These are phyloP conservation scores for Bombus waltoni DNA, from an alignment of 1,140 invertebrate species.

Conservation along the genomic window DNA sequence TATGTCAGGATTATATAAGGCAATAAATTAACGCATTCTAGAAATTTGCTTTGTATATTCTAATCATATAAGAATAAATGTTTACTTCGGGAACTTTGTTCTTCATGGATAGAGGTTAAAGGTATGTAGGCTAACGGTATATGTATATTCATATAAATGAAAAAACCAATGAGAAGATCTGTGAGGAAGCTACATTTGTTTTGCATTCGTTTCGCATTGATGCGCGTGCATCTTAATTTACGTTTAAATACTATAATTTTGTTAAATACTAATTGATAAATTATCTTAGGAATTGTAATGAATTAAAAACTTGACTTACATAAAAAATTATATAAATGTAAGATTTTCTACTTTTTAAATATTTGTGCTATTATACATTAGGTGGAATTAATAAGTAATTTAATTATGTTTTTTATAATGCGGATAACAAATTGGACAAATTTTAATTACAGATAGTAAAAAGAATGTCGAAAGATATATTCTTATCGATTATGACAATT, in stretches of 20 bases:
- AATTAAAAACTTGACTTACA: neutral
- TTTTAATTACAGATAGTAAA: too few relatives aligned
- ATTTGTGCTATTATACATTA: too few relatives aligned
- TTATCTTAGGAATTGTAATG: too few relatives aligned
- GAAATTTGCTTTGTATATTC: neutral
- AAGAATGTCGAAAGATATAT: too few relatives aligned
- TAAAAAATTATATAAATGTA: too few relatives aligned
- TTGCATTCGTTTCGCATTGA: constrained; percentile 9
- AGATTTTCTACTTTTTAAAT: too few relatives aligned
- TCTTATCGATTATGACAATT: too few relatives aligned
- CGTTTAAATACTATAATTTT: neutral
- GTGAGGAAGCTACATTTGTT: constrained; percentile 27
- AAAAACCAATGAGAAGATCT: constrained; percentile 32
- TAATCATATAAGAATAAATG: constrained; percentile 9
- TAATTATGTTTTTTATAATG: too few relatives aligned
- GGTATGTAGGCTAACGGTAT: constrained; percentile 47
- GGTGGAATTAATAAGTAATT: too few relatives aligned
- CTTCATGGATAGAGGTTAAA: constrained; percentile 28
- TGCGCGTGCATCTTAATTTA: neutral
- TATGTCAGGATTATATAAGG: too few relatives aligned
- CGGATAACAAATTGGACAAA: too few relatives aligned
- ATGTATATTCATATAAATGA: constrained; percentile 6
- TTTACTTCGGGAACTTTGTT: constrained; percentile 8
- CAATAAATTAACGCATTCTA: neutral
- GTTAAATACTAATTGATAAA: neutral